phyloP scores from a whole-genome alignment of 2,113 vertebrate species.

The Periophthalmus modestus region DNA sequence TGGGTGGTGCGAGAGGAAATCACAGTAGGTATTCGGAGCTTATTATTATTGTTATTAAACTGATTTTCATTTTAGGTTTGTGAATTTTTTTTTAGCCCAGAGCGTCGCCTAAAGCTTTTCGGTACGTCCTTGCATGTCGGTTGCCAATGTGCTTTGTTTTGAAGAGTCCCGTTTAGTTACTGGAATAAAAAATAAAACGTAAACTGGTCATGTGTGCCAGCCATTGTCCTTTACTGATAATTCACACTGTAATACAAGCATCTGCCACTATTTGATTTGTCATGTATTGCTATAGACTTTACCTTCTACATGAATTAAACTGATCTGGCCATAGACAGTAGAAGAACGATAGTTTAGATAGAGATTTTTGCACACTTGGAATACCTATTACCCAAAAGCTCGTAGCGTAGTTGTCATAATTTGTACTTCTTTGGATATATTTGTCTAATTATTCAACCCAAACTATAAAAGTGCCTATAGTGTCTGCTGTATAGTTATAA shows the following conservation, averaged over 20 bases:
- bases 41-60: constrained; percentile 50
- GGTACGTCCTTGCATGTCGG: constrained; percentile 34
- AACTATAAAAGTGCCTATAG: too few relatives aligned
- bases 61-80: constrained; percentile 32
- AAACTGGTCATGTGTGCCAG: neutral
- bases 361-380: neutral
- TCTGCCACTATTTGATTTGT: neutral
- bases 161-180: constrained; percentile 60
- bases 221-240: constrained; percentile 1
- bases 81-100: constrained; percentile 50
- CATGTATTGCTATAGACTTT: constrained; percentile 4
- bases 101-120: constrained; percentile 52
- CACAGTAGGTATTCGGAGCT: constrained; percentile 78
- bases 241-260: neutral
- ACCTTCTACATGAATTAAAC: neutral
- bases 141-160: constrained; percentile 44
- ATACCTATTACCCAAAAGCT: neutral
- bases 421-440: neutral
- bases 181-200: constrained; percentile 17
- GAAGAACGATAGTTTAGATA: neutral
- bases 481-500: too few relatives aligned
- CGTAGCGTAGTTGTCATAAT: neutral
- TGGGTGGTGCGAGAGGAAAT: constrained; percentile 73
- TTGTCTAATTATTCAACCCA: neutral
- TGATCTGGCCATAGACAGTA: neutral